Evolutionary conservation across 2,113 vertebrate genomes (phyloP).

Genomic region (Nothobranchius kuhntae): DNA sequence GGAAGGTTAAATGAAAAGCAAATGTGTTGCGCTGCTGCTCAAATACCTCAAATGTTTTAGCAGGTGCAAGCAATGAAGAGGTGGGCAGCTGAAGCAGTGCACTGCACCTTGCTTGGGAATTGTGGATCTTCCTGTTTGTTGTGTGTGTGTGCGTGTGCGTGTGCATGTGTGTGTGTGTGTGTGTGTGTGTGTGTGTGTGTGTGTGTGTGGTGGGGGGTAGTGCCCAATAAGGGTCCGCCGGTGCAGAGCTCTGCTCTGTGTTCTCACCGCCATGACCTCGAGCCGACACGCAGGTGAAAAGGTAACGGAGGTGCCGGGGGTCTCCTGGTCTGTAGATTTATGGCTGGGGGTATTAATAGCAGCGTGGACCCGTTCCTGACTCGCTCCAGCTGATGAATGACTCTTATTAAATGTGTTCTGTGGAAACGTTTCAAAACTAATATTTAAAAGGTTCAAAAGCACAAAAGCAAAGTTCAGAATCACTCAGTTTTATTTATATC

Average conservation of each 20-base stretch:
- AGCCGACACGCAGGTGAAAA: slow-evolving; percentile 44
- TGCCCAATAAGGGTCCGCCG: slow-evolving; percentile 27
- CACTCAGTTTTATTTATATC: not conserved
- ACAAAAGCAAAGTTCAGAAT: no score
- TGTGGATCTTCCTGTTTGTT: not conserved
- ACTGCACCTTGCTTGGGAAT: slow-evolving; percentile 81
- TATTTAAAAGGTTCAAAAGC: no score
- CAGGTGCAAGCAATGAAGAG: slow-evolving; percentile 99
- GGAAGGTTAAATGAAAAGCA: slow-evolving; percentile 99
- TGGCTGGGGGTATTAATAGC: slow-evolving; percentile 17
- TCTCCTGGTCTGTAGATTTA: slow-evolving; percentile 21
- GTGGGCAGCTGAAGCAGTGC: slow-evolving; percentile 84
- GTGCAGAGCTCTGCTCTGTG: slow-evolving; percentile 51
- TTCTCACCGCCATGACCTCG: slow-evolving; percentile 56
- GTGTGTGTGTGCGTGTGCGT: no score
- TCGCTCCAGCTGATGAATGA: not conserved
- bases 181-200: no score
- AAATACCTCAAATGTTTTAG: slow-evolving; percentile 99
- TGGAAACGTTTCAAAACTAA: no score
- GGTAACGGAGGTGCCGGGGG: slow-evolving; percentile 39
- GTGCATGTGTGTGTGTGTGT: no score
- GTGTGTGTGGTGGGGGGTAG: not conserved
- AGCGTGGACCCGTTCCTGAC: slow-evolving; percentile 2
- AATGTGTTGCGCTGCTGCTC: slow-evolving; percentile 98
- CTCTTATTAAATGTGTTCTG: no score